phyloP scores from a whole-genome alignment of 2,797 vertebrate species.

The Danio jaintianensis region DNA sequence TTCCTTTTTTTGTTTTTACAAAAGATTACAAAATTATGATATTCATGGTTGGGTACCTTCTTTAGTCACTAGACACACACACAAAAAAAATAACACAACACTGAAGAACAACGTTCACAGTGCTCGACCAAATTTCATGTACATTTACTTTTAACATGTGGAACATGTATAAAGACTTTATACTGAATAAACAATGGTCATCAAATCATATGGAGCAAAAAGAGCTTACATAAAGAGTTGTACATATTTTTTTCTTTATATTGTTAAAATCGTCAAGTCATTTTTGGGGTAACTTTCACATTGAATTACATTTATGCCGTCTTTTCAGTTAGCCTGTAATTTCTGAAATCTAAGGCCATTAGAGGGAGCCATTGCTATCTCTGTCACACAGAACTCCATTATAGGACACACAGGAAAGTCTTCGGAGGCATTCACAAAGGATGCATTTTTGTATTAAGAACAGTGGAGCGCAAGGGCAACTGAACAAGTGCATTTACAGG shows the following conservation, averaged over 20 bases:
- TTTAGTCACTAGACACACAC: neutral
- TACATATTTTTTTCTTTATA: slow-evolving; percentile 63
- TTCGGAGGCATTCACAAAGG: neutral
- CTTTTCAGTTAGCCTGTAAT: slow-evolving; percentile 55
- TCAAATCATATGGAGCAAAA: slow-evolving; percentile 88
- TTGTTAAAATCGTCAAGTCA: slow-evolving; percentile 78
- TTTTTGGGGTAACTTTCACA: slow-evolving; percentile 74
- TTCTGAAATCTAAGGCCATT: slow-evolving; percentile 46
- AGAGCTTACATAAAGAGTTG: slow-evolving; percentile 87
- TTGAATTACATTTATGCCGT: slow-evolving; percentile 87
- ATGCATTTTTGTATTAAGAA: neutral
- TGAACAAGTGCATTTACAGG: neutral
- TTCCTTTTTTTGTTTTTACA: neutral
- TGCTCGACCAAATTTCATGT: slow-evolving; percentile 96
- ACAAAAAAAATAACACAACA: slow-evolving; percentile 57
- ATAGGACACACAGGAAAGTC: slow-evolving; percentile 67
- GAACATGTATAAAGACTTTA: slow-evolving; percentile 96
- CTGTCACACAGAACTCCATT: slow-evolving; percentile 72
- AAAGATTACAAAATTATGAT: neutral
- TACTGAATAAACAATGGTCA: slow-evolving; percentile 93
- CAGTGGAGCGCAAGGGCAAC: neutral
- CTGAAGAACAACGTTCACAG: slow-evolving; percentile 88
- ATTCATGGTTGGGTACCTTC: neutral
- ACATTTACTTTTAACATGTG: slow-evolving; percentile 97
- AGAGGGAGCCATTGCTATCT: slow-evolving; percentile 75